These are phyloP conservation scores for Plebejus argus DNA, from an alignment of 2,888 invertebrate genomes.

Conservation along the genomic window DNA sequence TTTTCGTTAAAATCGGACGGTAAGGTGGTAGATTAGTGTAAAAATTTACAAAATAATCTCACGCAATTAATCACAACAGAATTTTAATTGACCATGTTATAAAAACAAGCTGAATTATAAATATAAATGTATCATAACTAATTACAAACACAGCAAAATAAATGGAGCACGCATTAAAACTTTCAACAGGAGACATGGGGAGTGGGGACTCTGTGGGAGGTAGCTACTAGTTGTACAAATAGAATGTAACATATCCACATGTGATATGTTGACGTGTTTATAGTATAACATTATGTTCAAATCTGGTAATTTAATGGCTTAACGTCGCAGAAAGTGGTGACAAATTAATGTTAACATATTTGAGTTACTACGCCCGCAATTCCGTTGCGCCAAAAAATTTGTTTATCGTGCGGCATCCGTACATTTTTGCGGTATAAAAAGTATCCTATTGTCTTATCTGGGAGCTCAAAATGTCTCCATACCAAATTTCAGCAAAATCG, in stretches of 20 bases:
- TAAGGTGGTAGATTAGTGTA: too few relatives aligned
- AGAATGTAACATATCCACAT: neutral
- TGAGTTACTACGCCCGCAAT: neutral
- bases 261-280: neutral
- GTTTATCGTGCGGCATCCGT: too few relatives aligned
- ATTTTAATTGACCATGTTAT: too few relatives aligned
- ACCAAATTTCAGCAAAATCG: too few relatives aligned
- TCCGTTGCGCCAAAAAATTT: too few relatives aligned
- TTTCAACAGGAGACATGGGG: neutral
- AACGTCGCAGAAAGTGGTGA: neutral
- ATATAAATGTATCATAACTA: neutral
- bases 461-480: too few relatives aligned
- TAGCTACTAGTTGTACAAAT: conserved; percentile 2
- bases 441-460: too few relatives aligned
- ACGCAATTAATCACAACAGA: too few relatives aligned
- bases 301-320: neutral
- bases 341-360: neutral
- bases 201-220: conserved; percentile 3
- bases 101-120: neutral
- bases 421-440: too few relatives aligned
- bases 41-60: too few relatives aligned
- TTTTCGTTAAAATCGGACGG: too few relatives aligned
- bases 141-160: neutral
- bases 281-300: neutral
- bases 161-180: neutral